Conservation (phyloP, 2,113 vertebrate genomes). For the Engystomops pustulosus region DNA sequence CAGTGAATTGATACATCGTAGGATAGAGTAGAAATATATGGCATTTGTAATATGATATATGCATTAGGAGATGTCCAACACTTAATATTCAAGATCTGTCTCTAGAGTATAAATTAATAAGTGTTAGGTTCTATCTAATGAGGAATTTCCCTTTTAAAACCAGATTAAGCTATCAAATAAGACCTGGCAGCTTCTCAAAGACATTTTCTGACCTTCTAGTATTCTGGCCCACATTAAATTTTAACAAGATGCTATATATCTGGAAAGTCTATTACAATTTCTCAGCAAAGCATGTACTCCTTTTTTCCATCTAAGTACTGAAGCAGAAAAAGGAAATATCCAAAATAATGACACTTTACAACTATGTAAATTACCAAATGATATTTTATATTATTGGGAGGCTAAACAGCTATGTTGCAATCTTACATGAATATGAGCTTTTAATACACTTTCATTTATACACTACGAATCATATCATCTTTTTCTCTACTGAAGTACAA, state of each 20-base stretch:
- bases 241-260: slow-evolving; percentile 77
- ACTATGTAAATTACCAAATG: slow-evolving; percentile 63
- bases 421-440: not conserved
- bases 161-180: slow-evolving; percentile 77
- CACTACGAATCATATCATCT: not conserved
- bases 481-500: not conserved
- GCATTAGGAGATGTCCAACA: slow-evolving; percentile 68
- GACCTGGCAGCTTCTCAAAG: slow-evolving; percentile 79
- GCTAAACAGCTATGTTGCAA: not conserved
- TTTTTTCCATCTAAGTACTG: slow-evolving; percentile 60
- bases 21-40: slow-evolving; percentile 59
- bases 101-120: slow-evolving; percentile 79
- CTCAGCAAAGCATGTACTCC: slow-evolving; percentile 66
- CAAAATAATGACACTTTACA: slow-evolving; percentile 65
- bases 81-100: slow-evolving; percentile 74
- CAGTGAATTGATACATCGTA: not conserved
- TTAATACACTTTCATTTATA: not conserved
- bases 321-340: slow-evolving; percentile 64
- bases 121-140: slow-evolving; percentile 74
- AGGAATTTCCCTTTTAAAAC: slow-evolving; percentile 79
- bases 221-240: slow-evolving; percentile 76
- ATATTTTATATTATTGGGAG: not conserved
- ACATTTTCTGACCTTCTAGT: slow-evolving; percentile 81
- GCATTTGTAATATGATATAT: slow-evolving; percentile 80
- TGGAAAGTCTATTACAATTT: slow-evolving; percentile 71